A percentile compares a stretch with the other conserved stretches of the same genome.
These are phyloP conservation scores for Nephrotoma guestfalica DNA, from an alignment of 2,888 invertebrate species.

Conservation along the genomic window DNA sequence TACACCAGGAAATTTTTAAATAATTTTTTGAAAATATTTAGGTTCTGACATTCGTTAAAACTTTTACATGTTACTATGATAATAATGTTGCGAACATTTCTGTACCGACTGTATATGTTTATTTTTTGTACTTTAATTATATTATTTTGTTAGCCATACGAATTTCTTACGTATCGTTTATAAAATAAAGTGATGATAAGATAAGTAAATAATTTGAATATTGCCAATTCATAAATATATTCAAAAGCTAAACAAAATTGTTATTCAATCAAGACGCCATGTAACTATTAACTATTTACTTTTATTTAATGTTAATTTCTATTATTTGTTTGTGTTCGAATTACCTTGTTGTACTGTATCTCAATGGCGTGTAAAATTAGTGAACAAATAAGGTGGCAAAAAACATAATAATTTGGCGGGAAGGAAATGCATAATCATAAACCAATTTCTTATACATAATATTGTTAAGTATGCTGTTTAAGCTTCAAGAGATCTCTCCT, in stretches of 20 bases:
- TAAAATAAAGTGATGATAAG: neutral
- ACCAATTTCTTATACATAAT: neutral
- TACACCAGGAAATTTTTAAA: no score
- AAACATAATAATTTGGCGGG: neutral
- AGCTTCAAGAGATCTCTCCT: neutral
- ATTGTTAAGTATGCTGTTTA: neutral
- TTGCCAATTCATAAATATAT: neutral
- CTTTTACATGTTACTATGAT: no score
- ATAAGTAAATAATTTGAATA: neutral
- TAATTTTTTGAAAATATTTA: no score
- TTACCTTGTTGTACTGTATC: neutral
- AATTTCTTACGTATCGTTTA: neutral
- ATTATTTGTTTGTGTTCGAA: neutral
- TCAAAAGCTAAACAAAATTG: neutral
- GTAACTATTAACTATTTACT: neutral
- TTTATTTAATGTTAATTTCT: neutral
- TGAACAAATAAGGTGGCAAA: neutral
- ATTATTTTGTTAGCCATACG: neutral
- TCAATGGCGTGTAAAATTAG: neutral
- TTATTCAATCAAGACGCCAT: neutral
- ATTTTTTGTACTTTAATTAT: neutral
- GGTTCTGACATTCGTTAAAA: no score
- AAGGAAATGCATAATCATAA: neutral
- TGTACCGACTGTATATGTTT: neutral
- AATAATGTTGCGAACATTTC: neutral